Evolutionary conservation across 1,140 invertebrate species (phyloP), one percentile per base, ranked within the genome.

Genomic region (Apis florea): DNA sequence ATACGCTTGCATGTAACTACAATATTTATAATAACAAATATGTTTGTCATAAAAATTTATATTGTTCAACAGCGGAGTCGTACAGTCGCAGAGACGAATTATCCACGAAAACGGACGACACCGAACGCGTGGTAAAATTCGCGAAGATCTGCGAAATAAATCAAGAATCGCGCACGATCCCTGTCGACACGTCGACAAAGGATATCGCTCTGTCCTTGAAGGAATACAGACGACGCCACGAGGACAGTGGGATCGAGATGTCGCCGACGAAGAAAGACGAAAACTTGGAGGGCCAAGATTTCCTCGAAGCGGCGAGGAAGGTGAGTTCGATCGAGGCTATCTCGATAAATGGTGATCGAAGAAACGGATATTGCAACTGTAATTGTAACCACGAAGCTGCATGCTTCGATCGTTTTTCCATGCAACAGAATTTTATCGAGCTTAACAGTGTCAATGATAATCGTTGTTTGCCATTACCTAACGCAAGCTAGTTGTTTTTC

Each of bases 281-380:
- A 54, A 81, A 85, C 40, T 70, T 83, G n/a, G 90, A 91, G 26
- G 90, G 83, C 10, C 89, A 91, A 26, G 92, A 92, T 40, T 89
- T 93, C 68, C 73, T 92, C 68, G 90, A 86, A 68, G 88, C 87
- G 73, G 85, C 93, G 77, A 93, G 91, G 76, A 92, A 93, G 93
- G 93, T 94, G 90, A 92, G 93, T 90, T 56, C 69, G 31, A 67
- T 78, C 24, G 78, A 64, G 2, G 77, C n/a, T 54, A 21, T 67
- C 11, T 24, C 61, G n/a, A 68, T 85, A 47, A 79, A 83, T n/a
- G 70, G 51, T 58, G 53, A 76, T 10, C 24, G 63, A 61, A 84
- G 24, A 19, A 72, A 72, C 19, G 47, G 61, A 15, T 63, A 24
- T 49, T 84, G 77, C 69, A 83, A 59, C n/a, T 81, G 83, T 40